Evolutionary conservation across 2,797 vertebrate genomes (phyloP).

Genomic region (Distichodus sexfasciatus): DNA sequence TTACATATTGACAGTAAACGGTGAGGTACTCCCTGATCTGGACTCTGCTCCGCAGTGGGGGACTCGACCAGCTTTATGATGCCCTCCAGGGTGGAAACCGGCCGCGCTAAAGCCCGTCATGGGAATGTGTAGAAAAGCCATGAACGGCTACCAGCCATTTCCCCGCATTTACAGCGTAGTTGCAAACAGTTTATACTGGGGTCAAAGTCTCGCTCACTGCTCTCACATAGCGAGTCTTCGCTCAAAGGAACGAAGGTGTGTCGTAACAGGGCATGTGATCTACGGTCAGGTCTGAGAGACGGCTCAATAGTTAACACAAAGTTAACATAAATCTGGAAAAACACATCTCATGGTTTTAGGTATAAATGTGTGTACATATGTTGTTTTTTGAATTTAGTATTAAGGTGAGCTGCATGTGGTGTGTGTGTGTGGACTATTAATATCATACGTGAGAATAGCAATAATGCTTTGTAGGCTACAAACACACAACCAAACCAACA

Average conservation of each 20-base stretch:
- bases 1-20: conserved; percentile 24
- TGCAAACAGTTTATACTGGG: conserved; percentile 21
- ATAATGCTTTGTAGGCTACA: no score
- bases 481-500: no score
- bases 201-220: conserved; percentile 30
- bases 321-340: background rate
- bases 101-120: conserved; percentile 13
- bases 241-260: conserved; percentile 25
- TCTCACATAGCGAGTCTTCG: background rate
- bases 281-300: background rate
- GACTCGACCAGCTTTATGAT: conserved; percentile 1
- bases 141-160: conserved; percentile 8
- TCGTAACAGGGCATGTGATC: conserved; percentile 21
- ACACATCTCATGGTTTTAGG: no score
- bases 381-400: no score
- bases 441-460: no score
- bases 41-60: background rate
- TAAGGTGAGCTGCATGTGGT: no score
- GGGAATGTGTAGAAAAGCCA: conserved; percentile 43
- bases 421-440: no score
- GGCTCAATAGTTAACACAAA: background rate
- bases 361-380: no score
- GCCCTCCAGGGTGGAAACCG: background rate
- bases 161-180: conserved; percentile 2
- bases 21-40: conserved; percentile 34